These are phyloP conservation scores for Cerastoderma edule DNA, from an alignment of 2,888 invertebrate species.

Conservation along the genomic window DNA sequence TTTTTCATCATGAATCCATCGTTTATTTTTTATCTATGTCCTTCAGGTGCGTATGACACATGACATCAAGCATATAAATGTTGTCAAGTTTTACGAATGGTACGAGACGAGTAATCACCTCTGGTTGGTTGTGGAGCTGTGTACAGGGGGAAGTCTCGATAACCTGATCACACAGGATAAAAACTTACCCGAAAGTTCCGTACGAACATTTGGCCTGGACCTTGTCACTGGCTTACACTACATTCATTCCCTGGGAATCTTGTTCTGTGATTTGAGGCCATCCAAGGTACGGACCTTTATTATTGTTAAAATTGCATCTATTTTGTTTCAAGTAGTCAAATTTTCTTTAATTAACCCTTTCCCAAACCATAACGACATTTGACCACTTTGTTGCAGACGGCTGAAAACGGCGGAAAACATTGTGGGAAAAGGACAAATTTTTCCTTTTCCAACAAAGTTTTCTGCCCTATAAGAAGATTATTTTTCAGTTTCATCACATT, in stretches of 20 bases:
- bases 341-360: no score
- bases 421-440: no score
- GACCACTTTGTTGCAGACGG: no score
- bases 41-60: conserved; percentile 83
- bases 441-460: no score
- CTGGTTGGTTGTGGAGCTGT: conserved; percentile 84
- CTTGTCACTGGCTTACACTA: conserved; percentile 83
- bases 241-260: conserved; percentile 82
- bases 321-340: no score
- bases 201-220: conserved; percentile 81
- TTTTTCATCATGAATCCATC: no score
- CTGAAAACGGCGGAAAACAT: no score
- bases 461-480: no score
- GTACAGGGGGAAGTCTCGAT: conserved; percentile 82
- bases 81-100: conserved; percentile 84
- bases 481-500: no score
- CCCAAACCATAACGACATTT: no score
- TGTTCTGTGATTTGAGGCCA: conserved; percentile 83
- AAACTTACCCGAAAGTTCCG: conserved; percentile 82
- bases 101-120: conserved; percentile 84
- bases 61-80: conserved; percentile 82
- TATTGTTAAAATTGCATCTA: no score
- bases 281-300: conserved; percentile 76
- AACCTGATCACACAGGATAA: conserved; percentile 81
- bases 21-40: neutral